Conservation (phyloP, 2,797 vertebrate species). For the Gallirallus australis region DNA sequence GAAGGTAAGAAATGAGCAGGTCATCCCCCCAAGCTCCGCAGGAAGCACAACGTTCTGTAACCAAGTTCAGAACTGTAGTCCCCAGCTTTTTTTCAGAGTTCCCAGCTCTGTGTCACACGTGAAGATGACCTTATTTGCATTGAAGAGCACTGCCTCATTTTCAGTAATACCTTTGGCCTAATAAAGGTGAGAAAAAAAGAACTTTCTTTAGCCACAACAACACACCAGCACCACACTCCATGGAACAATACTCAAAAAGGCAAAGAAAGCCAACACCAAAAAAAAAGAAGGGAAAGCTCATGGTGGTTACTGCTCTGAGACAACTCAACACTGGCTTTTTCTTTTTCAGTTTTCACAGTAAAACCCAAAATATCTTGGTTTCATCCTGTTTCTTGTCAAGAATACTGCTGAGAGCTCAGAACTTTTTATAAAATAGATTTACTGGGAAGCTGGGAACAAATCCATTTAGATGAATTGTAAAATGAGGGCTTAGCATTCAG, state of each 20-base stretch:
- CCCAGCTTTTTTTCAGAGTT: neutral
- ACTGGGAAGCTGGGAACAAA: constrained; percentile 21
- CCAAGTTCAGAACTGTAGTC: neutral
- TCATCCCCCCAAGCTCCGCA: neutral
- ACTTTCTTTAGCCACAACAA: neutral
- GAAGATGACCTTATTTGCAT: neutral
- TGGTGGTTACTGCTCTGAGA: neutral
- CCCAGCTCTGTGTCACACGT: neutral
- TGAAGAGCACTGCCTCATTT: rapidly evolving
- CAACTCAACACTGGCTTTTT: neutral
- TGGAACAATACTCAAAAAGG: neutral
- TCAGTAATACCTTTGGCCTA: neutral
- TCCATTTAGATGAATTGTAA: constrained; percentile 59
- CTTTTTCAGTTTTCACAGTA: neutral
- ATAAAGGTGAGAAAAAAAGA: neutral
- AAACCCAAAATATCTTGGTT: neutral
- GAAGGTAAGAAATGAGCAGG: neutral
- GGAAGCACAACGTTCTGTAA: neutral
- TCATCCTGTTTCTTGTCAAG: constrained; percentile 6
- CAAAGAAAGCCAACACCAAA: neutral
- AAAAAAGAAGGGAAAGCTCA: neutral
- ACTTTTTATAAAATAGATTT: constrained; percentile 36
- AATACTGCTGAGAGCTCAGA: constrained; percentile 36
- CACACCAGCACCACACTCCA: rapidly evolving
- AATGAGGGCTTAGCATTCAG: constrained; percentile 37